Percentiles rank a stretch among this genome's conserved stretches.
phyloP scores from a whole-genome alignment of 2,888 invertebrate species.

The Torymus aiolomorphi region DNA sequence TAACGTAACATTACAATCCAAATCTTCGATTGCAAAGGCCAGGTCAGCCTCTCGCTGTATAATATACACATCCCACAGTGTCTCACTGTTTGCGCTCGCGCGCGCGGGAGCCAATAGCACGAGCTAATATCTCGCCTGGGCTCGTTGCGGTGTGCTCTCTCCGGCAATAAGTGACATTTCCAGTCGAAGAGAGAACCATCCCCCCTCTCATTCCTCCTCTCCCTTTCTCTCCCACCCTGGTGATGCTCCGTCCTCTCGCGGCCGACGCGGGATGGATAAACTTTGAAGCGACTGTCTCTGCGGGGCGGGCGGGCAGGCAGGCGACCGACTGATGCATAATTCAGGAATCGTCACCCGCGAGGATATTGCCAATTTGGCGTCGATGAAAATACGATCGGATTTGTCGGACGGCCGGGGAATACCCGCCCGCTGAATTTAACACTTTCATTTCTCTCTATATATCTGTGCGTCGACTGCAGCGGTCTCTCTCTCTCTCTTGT shows the following conservation, averaged over 20 bases:
- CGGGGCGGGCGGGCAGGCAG: slow-evolving; percentile 44
- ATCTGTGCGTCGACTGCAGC: no score
- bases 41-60: no score
- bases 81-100: no score
- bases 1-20: no score
- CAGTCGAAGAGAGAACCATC: slow-evolving; percentile 44
- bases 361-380: slow-evolving; percentile 76
- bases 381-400: slow-evolving; percentile 76
- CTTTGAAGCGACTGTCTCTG: slow-evolving; percentile 75
- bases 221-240: background rate
- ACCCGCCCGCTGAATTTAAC: slow-evolving; percentile 72
- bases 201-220: slow-evolving; percentile 20
- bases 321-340: slow-evolving; percentile 73
- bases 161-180: slow-evolving; percentile 68
- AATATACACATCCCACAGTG: no score
- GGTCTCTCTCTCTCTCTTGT: no score
- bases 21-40: no score
- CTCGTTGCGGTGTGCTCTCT: background rate
- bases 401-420: slow-evolving; percentile 70
- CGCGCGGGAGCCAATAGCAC: no score
- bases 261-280: slow-evolving; percentile 68
- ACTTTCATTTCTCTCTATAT: slow-evolving; percentile 64
- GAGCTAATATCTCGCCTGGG: background rate
- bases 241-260: no score
- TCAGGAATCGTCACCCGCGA: slow-evolving; percentile 75